Evolutionary conservation across 2,113 vertebrate species (phyloP).

Genomic region (Hemichromis elongatus): DNA sequence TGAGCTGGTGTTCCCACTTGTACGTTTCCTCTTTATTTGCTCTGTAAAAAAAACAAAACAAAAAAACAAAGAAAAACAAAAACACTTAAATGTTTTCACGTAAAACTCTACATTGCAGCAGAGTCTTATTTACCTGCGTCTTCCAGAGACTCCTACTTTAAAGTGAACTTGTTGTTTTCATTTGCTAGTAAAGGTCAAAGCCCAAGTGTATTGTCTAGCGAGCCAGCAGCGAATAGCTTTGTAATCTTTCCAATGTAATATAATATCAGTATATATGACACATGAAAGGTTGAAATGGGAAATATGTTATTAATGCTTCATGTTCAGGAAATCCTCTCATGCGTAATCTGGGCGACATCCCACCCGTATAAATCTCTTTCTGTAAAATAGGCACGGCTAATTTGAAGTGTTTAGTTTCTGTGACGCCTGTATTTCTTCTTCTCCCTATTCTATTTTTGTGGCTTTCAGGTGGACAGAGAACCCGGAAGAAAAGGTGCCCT

Average conservation of each 20-base stretch:
- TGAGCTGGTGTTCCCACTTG: neutral
- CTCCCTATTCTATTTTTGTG: slow-evolving; percentile 32
- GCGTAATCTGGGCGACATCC: slow-evolving; percentile 1
- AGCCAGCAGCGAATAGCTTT: neutral
- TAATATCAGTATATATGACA: slow-evolving; percentile 17
- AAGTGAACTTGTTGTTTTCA: slow-evolving; percentile 6
- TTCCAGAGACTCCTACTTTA: neutral
- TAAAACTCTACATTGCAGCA: neutral
- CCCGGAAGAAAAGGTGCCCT: slow-evolving; percentile 94
- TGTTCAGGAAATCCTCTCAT: slow-evolving; percentile 26
- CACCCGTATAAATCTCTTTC: slow-evolving; percentile 18
- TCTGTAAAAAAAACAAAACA: neutral
- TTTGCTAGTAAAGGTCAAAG: slow-evolving; percentile 39
- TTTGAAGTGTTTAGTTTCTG: slow-evolving; percentile 13
- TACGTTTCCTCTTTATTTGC: neutral
- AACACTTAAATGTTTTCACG: neutral
- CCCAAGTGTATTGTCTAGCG: slow-evolving; percentile 16
- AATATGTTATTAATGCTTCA: slow-evolving; percentile 26
- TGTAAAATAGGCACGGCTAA: slow-evolving; percentile 12
- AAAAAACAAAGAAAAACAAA: neutral
- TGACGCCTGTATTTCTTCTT: slow-evolving; percentile 31
- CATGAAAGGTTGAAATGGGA: slow-evolving; percentile 23
- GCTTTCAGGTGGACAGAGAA: slow-evolving; percentile 86
- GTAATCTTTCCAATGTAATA: slow-evolving; percentile 2
- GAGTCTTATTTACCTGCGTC: neutral